A percentile compares a stretch with the other conserved stretches of the same genome.
phyloP scores from a whole-genome alignment of 2,113 vertebrate species.

The Toxotes chatareus region DNA sequence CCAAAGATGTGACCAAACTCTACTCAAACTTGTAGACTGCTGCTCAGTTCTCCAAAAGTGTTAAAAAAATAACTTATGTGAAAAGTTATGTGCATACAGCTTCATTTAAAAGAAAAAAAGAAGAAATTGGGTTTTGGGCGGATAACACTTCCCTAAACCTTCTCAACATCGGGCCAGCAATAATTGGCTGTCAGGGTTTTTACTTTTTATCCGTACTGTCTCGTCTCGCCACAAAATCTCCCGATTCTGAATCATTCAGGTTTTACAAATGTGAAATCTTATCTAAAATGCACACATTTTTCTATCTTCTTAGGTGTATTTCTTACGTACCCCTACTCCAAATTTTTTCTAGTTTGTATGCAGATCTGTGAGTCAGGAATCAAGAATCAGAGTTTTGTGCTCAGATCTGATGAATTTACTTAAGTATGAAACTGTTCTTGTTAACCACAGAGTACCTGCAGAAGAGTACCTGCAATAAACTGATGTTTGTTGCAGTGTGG shows the following conservation, averaged over 20 bases:
- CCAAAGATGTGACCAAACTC: background rate
- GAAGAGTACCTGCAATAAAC: background rate
- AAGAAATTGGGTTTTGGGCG: background rate
- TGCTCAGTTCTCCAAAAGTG: background rate
- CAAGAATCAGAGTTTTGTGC: background rate
- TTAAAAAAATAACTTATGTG: background rate
- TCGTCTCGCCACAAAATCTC: background rate
- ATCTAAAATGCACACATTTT: conserved; percentile 16
- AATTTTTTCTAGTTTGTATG: background rate
- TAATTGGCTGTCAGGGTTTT: conserved; percentile 45
- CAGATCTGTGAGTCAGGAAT: background rate
- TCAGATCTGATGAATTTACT: background rate
- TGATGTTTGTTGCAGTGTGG: conserved; percentile 20
- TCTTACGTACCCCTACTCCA: background rate
- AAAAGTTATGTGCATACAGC: background rate
- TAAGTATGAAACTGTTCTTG: background rate
- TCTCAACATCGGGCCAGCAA: conserved; percentile 14
- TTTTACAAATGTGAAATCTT: conserved; percentile 39
- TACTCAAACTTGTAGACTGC: background rate
- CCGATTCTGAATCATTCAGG: background rate
- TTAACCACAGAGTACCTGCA: background rate
- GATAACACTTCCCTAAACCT: conserved; percentile 17
- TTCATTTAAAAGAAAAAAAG: background rate
- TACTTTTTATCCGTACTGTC: conserved; percentile 10
- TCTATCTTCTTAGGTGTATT: conserved; percentile 9